Percentiles rank a stretch among this genome's conserved stretches.
Evolutionary conservation across 2,888 invertebrate genomes (phyloP).

Genomic region (Seladonia tumulorum): DNA sequence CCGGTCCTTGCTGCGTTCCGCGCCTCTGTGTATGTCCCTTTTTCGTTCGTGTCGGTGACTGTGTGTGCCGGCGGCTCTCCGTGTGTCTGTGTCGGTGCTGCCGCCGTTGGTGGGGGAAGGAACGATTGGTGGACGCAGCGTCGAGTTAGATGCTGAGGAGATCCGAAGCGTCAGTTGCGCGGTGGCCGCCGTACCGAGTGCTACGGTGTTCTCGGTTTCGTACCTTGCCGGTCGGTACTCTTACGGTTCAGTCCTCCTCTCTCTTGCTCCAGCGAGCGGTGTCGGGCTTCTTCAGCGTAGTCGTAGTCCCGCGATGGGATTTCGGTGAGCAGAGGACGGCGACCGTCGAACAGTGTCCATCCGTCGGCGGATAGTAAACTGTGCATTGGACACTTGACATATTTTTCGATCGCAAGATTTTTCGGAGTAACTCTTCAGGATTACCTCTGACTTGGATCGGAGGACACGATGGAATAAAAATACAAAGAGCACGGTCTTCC

Average conservation of each 20-base stretch:
- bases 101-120: slow-evolving; percentile 74
- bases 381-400: slow-evolving; percentile 43
- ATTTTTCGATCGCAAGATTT: not conserved
- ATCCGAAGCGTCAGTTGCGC: slow-evolving; percentile 82
- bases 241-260: not conserved
- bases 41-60: not conserved
- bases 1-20: slow-evolving; percentile 35
- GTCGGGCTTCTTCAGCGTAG: not conserved
- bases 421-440: not conserved
- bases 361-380: not conserved
- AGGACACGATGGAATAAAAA: not conserved
- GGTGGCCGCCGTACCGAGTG: slow-evolving; percentile 79
- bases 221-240: not conserved
- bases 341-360: slow-evolving; percentile 15
- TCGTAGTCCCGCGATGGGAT: slow-evolving; percentile 5
- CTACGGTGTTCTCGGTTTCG: slow-evolving; percentile 58
- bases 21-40: slow-evolving; percentile 1
- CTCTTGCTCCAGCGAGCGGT: not conserved
- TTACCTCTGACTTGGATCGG: not conserved
- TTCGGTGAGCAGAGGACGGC: slow-evolving; percentile 20
- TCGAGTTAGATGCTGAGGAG: slow-evolving; percentile 80
- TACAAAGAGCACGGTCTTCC: not conserved
- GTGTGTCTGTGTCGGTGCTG: slow-evolving; percentile 57
- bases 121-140: slow-evolving; percentile 81
- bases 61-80: not conserved